Base-by-base conservation (phyloP, 2,797 vertebrate species). In the Hybognathus amarus region DNA sequence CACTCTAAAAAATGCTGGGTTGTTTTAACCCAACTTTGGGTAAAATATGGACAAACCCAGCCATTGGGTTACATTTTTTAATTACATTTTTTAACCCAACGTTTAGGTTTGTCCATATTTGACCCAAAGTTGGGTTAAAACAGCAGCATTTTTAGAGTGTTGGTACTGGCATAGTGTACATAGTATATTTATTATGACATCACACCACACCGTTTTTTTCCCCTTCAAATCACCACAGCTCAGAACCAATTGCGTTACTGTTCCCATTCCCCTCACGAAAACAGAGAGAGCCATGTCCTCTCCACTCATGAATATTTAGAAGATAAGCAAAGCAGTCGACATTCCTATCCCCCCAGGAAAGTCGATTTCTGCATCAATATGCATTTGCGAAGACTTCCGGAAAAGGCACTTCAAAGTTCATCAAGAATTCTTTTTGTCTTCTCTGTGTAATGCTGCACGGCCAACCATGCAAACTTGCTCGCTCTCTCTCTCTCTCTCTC, bases 291-390 rank as follows among this genome's bases (percentile, higher is more conserved):
- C 94, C 93, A 90, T 94, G 92, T 94, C 95, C 93, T 90, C 85
- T 90, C 87, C 92, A 93, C 93, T 96, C 91, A 96, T 97, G 96
- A 97, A 97, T 97, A 97, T 97, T 97, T 97, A 97, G 97, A 95
- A 96, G 91, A 91, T 92, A 94, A 95, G 95, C 96, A 95, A 97
- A 97, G 95, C 94, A 95, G 94, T 94, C 94, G 93, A 95, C 95
- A 95, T 95, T 94, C 94, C 94, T 94, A 93, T 96, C 94, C 95
- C 93, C 73, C 68, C 93, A 96, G 96, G 96, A 95, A 95, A 96
- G 96, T 97, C 96, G 96, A 97, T 97, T 97, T 97, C 96, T 97
- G 97, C 97, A 97, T 97, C 96, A 97, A 96, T 97, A 97, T 97
- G 96, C 95, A 97, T 97, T 97, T 96, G 95, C 94, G 95, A 97